Conservation (phyloP, 2,888 invertebrate species). For the Mystacides longicornis region DNA sequence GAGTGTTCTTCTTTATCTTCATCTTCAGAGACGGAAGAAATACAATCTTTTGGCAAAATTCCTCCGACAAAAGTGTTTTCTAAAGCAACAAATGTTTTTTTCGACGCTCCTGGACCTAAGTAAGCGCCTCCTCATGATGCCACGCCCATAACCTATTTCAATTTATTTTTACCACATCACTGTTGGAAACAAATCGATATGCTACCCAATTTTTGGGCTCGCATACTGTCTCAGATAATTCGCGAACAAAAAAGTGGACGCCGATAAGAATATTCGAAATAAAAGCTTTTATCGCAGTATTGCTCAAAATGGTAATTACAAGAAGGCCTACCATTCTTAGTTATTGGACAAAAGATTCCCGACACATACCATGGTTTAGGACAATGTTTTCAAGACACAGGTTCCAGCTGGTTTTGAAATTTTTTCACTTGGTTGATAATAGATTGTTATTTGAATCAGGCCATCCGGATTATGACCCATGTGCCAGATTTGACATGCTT, state of each 20-base stretch:
- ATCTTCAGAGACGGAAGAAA: no score
- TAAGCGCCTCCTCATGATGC: no score
- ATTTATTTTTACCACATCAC: no score
- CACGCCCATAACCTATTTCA: no score
- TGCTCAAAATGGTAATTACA: conserved; percentile 7
- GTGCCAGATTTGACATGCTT: conserved; percentile 21
- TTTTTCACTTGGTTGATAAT: conserved; percentile 20
- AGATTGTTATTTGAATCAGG: conserved; percentile 20
- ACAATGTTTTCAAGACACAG: conserved; percentile 26
- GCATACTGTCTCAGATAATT: not conserved
- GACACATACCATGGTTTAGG: conserved; percentile 4
- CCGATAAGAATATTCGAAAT: not conserved
- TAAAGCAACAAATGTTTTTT: no score
- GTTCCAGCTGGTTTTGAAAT: conserved; percentile 26
- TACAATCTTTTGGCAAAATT: no score
- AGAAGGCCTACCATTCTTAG: conserved; percentile 3
- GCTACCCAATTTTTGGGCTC: not conserved
- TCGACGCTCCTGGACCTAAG: no score
- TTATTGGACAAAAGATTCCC: conserved; percentile 4
- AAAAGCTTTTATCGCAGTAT: not conserved
- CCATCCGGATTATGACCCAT: conserved; percentile 26
- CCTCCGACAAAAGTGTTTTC: no score
- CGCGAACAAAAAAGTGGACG: conserved; percentile 1
- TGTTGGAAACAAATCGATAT: not conserved
- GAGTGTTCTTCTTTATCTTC: no score